A percentile compares a stretch with the other conserved stretches of the same genome.
These are phyloP conservation scores for Trichonephila clavata DNA, from an alignment of 1,140 invertebrate species.

Conservation along the genomic window DNA sequence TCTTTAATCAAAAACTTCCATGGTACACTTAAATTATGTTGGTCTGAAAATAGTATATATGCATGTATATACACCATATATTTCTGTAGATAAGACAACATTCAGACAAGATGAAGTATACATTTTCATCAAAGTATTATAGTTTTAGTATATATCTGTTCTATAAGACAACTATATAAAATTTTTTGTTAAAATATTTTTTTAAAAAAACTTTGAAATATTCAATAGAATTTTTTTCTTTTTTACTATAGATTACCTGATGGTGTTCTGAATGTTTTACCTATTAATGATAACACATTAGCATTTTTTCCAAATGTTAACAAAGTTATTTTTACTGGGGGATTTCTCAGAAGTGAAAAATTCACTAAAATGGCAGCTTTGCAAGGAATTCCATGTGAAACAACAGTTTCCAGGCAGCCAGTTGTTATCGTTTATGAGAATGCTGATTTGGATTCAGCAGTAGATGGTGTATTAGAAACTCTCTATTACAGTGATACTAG, in stretches of 20 bases:
- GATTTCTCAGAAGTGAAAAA: neutral
- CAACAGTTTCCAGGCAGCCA: slow-evolving; percentile 81
- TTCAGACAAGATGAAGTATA: too few relatives aligned
- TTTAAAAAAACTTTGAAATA: neutral
- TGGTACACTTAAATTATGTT: too few relatives aligned
- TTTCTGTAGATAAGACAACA: neutral
- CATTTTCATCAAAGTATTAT: too few relatives aligned
- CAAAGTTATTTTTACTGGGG: slow-evolving; percentile 42
- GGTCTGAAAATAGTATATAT: neutral
- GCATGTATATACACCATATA: neutral
- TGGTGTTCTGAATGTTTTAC: slow-evolving; percentile 63
- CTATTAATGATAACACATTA: neutral
- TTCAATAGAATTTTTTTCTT: neutral
- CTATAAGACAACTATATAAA: neutral
- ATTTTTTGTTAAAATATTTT: neutral
- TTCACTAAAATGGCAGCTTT: neutral
- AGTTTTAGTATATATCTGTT: neutral
- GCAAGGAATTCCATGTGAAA: slow-evolving; percentile 66
- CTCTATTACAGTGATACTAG: slow-evolving; percentile 84
- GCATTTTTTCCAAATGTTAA: neutral
- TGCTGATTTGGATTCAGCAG: slow-evolving; percentile 84
- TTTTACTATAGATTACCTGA: slow-evolving; percentile 54
- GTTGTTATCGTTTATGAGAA: slow-evolving; percentile 84
- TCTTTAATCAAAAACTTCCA: too few relatives aligned
- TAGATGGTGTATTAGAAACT: slow-evolving; percentile 83